Evolutionary conservation across 2,797 vertebrate genomes (phyloP).

Genomic region (Margarornis squamiger): DNA sequence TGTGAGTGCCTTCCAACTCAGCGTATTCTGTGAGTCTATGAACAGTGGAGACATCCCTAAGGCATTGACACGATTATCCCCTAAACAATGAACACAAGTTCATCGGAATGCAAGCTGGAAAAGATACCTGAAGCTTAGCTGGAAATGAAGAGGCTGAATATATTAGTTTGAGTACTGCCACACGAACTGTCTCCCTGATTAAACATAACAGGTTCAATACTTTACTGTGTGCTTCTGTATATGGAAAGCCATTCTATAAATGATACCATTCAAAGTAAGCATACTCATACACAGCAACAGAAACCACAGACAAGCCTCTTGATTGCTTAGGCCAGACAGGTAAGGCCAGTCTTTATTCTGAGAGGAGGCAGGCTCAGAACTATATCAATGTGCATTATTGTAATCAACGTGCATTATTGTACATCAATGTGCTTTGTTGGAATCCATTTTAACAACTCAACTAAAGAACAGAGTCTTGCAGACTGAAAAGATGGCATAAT

Average conservation of each 20-base stretch:
- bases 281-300: not conserved
- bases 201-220: rapidly evolving
- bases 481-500: not conserved
- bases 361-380: not conserved
- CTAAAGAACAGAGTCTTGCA: not conserved
- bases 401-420: not conserved
- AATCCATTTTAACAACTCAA: not conserved
- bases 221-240: not conserved
- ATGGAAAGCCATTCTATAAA: not conserved
- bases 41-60: not conserved
- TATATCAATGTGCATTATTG: not conserved
- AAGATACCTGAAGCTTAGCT: not conserved
- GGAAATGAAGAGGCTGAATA: not conserved
- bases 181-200: not conserved
- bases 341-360: not conserved
- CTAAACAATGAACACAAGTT: not conserved
- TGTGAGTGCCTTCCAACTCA: not conserved
- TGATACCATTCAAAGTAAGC: not conserved
- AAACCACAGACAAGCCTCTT: not conserved
- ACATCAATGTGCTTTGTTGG: not conserved
- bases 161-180: not conserved
- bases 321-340: not conserved
- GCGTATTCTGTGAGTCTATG: not conserved
- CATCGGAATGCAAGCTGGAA: not conserved
- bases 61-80: not conserved